phyloP scores from a whole-genome alignment of 2,113 vertebrate species.

The Leiothrix lutea region DNA sequence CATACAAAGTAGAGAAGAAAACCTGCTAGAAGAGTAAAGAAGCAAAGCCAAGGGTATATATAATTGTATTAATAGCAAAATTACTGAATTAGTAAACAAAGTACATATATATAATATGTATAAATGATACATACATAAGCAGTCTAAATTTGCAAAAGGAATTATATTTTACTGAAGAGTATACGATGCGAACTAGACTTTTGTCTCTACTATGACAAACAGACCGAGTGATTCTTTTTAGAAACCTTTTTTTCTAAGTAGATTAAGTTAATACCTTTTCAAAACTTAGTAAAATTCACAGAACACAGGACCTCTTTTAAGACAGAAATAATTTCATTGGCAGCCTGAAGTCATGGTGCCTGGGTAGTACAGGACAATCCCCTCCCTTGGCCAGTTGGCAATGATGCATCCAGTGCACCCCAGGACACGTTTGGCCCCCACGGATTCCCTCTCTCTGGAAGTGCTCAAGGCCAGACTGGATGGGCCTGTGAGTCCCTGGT shows the following conservation, averaged over 20 bases:
- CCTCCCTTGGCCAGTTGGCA: fast-evolving
- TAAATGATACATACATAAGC: not conserved
- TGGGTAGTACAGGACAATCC: not conserved
- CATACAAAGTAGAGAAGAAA: not conserved
- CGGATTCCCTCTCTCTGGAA: not conserved
- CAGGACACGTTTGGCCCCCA: fast-evolving
- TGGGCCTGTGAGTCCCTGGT: not conserved
- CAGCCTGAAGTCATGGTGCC: not conserved
- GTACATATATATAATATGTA: not conserved
- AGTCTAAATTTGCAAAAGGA: not conserved
- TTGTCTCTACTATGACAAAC: not conserved
- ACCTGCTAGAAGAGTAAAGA: not conserved
- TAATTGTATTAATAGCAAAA: not conserved
- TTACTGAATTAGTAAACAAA: not conserved
- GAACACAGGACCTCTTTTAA: not conserved
- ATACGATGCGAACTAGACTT: not conserved
- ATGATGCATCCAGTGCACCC: too few species aligned
- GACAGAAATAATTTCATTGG: not conserved
- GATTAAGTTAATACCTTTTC: not conserved
- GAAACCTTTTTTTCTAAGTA: not conserved
- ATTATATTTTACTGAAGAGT: not conserved
- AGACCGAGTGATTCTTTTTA: not conserved
- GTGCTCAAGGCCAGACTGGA: not conserved
- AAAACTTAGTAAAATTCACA: not conserved
- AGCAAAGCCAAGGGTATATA: not conserved